Conservation (phyloP, 2,888 invertebrate species). For the Seira musarum region DNA sequence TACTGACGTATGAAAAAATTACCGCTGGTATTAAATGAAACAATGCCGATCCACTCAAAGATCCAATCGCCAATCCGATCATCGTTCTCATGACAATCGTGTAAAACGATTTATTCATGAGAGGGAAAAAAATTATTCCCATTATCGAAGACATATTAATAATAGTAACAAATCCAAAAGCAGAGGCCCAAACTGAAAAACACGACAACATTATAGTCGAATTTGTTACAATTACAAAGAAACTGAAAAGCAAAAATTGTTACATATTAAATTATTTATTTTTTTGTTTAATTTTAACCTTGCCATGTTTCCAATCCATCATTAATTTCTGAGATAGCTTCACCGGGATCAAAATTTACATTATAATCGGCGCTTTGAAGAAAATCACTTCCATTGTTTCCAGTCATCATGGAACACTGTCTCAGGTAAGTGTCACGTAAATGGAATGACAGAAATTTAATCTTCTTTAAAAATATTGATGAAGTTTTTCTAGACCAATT, state of each 20-base stretch:
- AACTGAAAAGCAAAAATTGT: neutral
- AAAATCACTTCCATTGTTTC: too few relatives aligned
- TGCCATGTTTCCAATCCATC: neutral
- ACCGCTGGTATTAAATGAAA: slow-evolving; percentile 77
- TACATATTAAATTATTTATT: neutral
- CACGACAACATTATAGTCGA: neutral
- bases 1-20: too few relatives aligned
- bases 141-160: slow-evolving; percentile 77
- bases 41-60: slow-evolving; percentile 75
- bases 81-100: slow-evolving; percentile 74
- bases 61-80: slow-evolving; percentile 77
- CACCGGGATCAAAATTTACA: neutral
- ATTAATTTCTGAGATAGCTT: neutral
- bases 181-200: slow-evolving; percentile 76
- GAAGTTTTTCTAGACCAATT: too few relatives aligned
- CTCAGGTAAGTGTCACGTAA: too few relatives aligned
- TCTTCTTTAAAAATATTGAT: too few relatives aligned
- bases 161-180: slow-evolving; percentile 76
- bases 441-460: too few relatives aligned
- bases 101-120: slow-evolving; percentile 75
- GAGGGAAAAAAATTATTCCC: slow-evolving; percentile 76
- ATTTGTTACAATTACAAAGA: neutral
- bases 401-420: too few relatives aligned
- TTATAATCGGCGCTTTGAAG: neutral
- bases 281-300: neutral